Evolutionary conservation across 2,888 invertebrate species (phyloP).

Genomic region (Stictocephala bisonia): DNA sequence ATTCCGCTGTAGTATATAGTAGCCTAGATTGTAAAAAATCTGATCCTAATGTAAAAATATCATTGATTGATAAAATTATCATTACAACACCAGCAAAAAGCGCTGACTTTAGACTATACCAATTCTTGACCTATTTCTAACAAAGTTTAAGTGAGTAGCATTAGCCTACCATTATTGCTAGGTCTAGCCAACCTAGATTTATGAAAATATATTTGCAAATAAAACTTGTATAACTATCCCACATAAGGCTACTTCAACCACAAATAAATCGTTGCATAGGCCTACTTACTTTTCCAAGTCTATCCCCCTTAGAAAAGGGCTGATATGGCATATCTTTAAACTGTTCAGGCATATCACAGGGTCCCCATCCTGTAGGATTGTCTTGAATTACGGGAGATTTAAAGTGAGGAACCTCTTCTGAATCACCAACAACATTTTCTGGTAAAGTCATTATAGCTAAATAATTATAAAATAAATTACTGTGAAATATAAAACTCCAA

Average conservation of each 20-base stretch:
- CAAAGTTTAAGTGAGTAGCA: no score
- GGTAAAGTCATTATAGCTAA: constrained; percentile 34
- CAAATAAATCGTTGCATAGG: no score
- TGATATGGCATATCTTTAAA: constrained; percentile 98
- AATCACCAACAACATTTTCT: constrained; percentile 24
- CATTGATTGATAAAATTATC: no score
- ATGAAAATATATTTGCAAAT: background rate
- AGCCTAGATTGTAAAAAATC: no score
- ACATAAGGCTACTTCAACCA: background rate
- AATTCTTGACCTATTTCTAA: no score
- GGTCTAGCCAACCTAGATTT: background rate
- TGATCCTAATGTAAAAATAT: no score
- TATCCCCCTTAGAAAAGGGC: constrained; percentile 98
- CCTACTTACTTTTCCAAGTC: constrained; percentile 91
- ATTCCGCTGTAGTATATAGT: no score
- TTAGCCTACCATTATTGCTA: no score
- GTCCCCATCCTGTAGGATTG: constrained; percentile 96
- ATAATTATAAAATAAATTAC: no score
- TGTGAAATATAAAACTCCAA: no score
- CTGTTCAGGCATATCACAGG: constrained; percentile 92
- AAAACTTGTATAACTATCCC: background rate
- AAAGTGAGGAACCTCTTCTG: constrained; percentile 64
- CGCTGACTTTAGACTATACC: no score
- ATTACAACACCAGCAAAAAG: no score
- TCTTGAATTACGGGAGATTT: constrained; percentile 81